Conservation (phyloP, 2,888 invertebrate genomes). For the Microdon myrmicae region DNA sequence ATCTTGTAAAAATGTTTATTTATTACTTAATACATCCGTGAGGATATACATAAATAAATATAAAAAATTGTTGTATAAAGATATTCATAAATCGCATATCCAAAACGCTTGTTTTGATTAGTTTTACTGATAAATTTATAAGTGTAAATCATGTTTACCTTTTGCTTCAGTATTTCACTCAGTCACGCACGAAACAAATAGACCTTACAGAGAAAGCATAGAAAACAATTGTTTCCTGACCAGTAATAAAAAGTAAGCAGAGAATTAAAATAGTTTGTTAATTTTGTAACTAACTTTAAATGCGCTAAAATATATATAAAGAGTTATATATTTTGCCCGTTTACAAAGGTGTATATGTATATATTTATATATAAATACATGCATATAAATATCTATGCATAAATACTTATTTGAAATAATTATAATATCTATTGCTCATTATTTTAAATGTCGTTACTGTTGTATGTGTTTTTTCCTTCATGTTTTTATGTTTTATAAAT, state of each 20-base stretch:
- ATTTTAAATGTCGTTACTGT: too few species aligned
- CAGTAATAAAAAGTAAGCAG: slow-evolving; percentile 29
- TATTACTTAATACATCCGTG: slow-evolving; percentile 32
- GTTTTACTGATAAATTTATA: too few species aligned
- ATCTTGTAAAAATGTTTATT: slow-evolving; percentile 43
- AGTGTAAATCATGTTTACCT: slow-evolving; percentile 26
- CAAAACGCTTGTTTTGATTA: slow-evolving; percentile 38
- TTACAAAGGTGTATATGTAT: slow-evolving; percentile 22
- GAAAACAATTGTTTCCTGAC: slow-evolving; percentile 27
- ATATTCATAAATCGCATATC: slow-evolving; percentile 36
- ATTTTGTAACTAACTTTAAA: too few species aligned
- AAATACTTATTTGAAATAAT: too few species aligned
- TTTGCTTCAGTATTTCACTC: slow-evolving; percentile 39
- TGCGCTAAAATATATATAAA: too few species aligned
- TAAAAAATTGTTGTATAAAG: slow-evolving; percentile 40
- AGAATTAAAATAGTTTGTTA: slow-evolving; percentile 5
- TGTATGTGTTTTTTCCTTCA: too few species aligned
- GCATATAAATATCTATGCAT: slow-evolving; percentile 31
- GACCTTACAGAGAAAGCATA: too few species aligned
- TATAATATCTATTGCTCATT: too few species aligned
- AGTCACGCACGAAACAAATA: slow-evolving; percentile 14
- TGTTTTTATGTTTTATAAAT: too few species aligned
- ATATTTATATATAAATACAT: slow-evolving; percentile 20
- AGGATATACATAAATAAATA: slow-evolving; percentile 38
- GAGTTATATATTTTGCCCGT: too few species aligned